Conservation (phyloP, 1,140 invertebrate genomes). For the Tachypleus tridentatus region DNA sequence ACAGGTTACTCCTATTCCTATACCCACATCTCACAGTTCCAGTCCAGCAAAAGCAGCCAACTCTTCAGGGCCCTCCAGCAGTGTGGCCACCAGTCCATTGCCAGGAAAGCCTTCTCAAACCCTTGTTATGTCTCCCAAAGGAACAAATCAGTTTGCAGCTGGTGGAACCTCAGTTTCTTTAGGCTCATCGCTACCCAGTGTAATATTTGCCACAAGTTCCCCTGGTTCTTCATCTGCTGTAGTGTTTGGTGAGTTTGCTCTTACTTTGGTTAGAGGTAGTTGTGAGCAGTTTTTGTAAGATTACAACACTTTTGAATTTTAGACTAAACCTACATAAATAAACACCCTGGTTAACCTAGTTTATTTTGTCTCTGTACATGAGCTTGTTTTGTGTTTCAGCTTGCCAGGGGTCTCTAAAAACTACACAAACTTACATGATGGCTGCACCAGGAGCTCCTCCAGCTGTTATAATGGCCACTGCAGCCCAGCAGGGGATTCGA, state of each 20-base stretch:
- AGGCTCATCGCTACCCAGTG: too few relatives aligned
- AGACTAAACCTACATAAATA: background rate
- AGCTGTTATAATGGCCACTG: background rate
- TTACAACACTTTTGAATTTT: background rate
- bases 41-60: too few relatives aligned
- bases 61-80: too few relatives aligned
- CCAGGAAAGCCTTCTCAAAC: too few relatives aligned
- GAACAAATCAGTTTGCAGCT: too few relatives aligned
- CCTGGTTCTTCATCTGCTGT: background rate
- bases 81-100: too few relatives aligned
- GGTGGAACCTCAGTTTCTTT: too few relatives aligned
- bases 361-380: background rate
- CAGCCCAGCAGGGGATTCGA: conserved; percentile 2
- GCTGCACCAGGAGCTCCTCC: background rate
- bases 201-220: too few relatives aligned
- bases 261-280: background rate
- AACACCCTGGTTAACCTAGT: too few relatives aligned
- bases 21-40: too few relatives aligned
- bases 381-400: background rate
- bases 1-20: too few relatives aligned
- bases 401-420: conserved; percentile 6
- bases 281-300: background rate
- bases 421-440: conserved; percentile 6
- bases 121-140: too few relatives aligned
- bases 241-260: background rate